Evolutionary conservation across 2,888 invertebrate species (phyloP), one percentile per base, ranked within the genome.

Genomic region (Nymphalis urticae): DNA sequence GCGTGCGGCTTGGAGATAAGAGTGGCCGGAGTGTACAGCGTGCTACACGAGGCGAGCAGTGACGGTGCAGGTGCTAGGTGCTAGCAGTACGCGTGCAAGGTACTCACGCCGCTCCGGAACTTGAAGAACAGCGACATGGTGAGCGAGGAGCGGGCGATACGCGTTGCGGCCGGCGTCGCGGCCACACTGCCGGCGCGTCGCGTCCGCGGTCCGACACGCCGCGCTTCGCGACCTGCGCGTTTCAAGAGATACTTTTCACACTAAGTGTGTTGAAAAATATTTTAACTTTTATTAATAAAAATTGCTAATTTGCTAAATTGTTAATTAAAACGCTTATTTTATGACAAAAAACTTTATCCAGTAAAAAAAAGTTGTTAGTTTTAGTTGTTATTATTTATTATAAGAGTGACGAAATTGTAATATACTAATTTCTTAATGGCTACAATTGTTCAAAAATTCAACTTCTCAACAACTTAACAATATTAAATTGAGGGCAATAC

Each of bases 91-190:
- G 50, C 16, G 27, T 36, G 56, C 64, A 47, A 42, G 61, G 76
- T 90, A 93, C 93, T 93, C 85, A 93, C 93, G 82, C 87, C 92
- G 84, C 87, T 92, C 82, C 93, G 82, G 86, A 93, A 92, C 85
- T 93, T 93, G 89, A 93, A 93, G 86, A 93, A 93, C 79, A 92
- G 86, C 82, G 93, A 93, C 93, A 93, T 93, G 80, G 58, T 72
- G 74, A 77, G 13, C 77, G 79, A 73, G 75, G 70, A 74, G 70
- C 72, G 69, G 72, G 63, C 69, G 72, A 65, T 71, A 62, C 71
- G 68, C 63, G 63, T 70, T 63, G 64, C 58, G 60, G 63, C 66
- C 72, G 64, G 68, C 69, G 73, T 68, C 61, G 64, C 73, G 68
- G 72, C 66, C 70, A 60, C 68, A 70, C 73, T 73, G 70, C 71